Base-by-base conservation (phyloP, 2,888 invertebrate species). In the Cantharis rustica region DNA sequence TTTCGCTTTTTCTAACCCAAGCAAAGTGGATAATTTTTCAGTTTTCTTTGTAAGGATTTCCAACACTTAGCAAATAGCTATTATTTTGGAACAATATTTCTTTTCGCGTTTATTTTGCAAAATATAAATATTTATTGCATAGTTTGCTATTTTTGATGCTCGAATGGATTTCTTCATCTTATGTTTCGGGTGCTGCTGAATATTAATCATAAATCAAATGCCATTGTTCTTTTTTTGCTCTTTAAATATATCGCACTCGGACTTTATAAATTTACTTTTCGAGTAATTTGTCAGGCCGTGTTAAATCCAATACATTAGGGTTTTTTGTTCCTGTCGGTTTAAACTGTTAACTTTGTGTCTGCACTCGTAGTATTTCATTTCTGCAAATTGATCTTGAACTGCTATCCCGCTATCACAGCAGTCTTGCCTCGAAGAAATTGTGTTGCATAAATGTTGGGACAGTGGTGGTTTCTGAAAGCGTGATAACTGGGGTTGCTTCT, bases 271-370 rank as follows among this genome's bases (percentile, higher is more conserved):
- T 77, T 77, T 68, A 69, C 72, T 62, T 84, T 84, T 80, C 80
- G 83, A 83, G 84, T 86, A 86, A 86, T 87, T 87, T 87, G 86
- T 87, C 87, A 86, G 85, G 83, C 84, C 84, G 84, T 84, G 85
- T 84, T 86, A 86, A 86, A 86, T 86, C 86, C 85, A 84, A 86
- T 86, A 86, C 85, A 86, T 84, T 83, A 83, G 84, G 80, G 76
- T 61, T 74, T 68, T 17, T 31, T 27, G 72, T 68, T 77, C 68
- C 72, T 66, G 17, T 70, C 72, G 64, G 64, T 13, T 23, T 63
- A 68, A 26, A 70, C 62, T 47, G 68, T 69, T 66, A 75, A 68
- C 72, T 63, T 69, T 69, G 31, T 69, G 69, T 72, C 72, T 66
- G 69, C 47, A 27, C 69, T 77, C 72, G 61, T 72, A 63, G 72